Evolutionary conservation across 2,888 invertebrate genomes (phyloP).

Genomic region (Koerneria pararmatus): DNA sequence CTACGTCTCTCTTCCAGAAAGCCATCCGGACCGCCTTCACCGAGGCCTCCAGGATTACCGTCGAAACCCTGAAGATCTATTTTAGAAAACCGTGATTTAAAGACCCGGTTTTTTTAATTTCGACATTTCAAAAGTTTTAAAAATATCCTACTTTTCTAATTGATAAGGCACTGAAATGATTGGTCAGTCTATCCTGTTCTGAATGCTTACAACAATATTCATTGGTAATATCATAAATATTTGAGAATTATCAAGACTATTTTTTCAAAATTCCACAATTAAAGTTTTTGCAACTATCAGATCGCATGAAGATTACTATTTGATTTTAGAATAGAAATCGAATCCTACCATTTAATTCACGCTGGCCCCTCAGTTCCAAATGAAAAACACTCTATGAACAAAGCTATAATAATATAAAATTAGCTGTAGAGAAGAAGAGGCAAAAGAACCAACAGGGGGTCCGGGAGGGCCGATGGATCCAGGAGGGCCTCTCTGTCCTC

Average conservation of each 20-base stretch:
- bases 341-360: no score
- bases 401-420: background rate
- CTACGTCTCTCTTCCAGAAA: slow-evolving; percentile 32
- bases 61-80: slow-evolving; percentile 33
- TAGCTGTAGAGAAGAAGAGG: background rate
- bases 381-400: no score
- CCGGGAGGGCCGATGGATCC: slow-evolving; percentile 28
- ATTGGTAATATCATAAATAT: no score
- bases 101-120: background rate
- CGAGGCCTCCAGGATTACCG: slow-evolving; percentile 35
- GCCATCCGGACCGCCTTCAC: slow-evolving; percentile 43
- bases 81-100: slow-evolving; percentile 5
- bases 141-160: no score
- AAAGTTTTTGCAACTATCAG: no score
- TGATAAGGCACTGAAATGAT: background rate
- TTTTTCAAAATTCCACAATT: background rate
- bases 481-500: slow-evolving; percentile 30
- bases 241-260: background rate
- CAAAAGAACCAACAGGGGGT: slow-evolving; percentile 16
- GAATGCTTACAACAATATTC: no score
- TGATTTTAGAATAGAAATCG: no score
- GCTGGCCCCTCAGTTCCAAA: no score
- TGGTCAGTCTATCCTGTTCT: no score
- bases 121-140: background rate
- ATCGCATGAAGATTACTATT: no score